These are phyloP conservation scores for Stenopsyche tienmushanensis DNA, from an alignment of 1,140 invertebrate species.

Conservation along the genomic window DNA sequence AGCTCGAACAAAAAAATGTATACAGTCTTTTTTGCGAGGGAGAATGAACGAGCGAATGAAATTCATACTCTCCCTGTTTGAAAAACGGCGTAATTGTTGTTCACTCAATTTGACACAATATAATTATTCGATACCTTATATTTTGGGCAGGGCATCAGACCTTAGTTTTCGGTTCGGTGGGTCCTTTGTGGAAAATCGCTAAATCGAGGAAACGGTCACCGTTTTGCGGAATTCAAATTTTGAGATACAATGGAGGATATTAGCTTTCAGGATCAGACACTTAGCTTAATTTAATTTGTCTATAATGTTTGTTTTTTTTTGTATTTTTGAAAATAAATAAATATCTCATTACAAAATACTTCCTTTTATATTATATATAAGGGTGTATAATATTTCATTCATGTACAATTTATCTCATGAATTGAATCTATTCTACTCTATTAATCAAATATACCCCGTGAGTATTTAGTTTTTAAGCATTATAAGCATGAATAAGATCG, in stretches of 20 bases:
- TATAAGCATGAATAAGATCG: no score
- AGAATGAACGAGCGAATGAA: conserved; percentile 30
- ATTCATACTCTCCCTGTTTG: conserved; percentile 31
- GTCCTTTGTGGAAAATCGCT: neutral
- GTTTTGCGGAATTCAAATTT: neutral
- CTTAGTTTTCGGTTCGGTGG: conserved; percentile 1
- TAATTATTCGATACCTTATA: conserved; percentile 42
- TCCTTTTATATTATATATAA: neutral
- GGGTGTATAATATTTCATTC: no score
- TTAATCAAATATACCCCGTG: no score
- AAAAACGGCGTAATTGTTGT: conserved; percentile 34
- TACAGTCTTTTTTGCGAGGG: conserved; percentile 30
- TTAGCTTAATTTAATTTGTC: conserved; percentile 19
- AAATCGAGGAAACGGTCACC: conserved; percentile 37
- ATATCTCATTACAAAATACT: conserved; percentile 10
- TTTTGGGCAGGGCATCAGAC: neutral
- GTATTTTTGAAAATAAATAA: neutral
- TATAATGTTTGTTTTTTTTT: neutral
- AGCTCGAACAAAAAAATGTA: conserved; percentile 26
- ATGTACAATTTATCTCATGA: no score
- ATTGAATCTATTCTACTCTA: no score
- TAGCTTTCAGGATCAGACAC: conserved; percentile 7
- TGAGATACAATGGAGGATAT: neutral
- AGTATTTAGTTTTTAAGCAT: no score
- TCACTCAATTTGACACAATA: conserved; percentile 42